Conservation (phyloP, 2,113 vertebrate genomes). For the Cebus imitator region DNA sequence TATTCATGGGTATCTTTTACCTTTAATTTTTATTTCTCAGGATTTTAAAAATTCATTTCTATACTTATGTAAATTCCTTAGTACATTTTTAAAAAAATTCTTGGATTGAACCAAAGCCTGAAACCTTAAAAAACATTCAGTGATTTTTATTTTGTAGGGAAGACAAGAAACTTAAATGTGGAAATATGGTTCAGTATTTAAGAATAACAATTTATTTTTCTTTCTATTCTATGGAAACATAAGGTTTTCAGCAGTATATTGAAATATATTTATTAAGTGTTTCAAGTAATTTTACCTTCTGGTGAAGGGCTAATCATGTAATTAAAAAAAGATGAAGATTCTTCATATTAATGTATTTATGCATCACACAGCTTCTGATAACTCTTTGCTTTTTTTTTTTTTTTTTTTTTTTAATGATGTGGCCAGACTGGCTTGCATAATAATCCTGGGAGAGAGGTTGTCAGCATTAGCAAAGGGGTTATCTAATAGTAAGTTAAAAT, state of each 20-base stretch:
- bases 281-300: not conserved
- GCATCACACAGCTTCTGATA: not conserved
- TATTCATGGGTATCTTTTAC: not conserved
- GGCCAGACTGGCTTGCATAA: not conserved
- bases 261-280: not conserved
- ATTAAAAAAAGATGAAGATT: not conserved
- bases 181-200: not conserved
- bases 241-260: not conserved
- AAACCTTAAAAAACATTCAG: not conserved
- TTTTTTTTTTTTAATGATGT: not conserved
- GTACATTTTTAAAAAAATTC: not conserved
- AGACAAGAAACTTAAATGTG: not conserved
- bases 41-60: not conserved
- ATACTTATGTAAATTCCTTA: not conserved
- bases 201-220: not conserved
- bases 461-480: constrained; percentile 41
- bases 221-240: not conserved
- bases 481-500: constrained; percentile 58
- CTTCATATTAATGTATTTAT: not conserved
- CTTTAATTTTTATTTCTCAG: not conserved
- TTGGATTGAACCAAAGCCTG: not conserved
- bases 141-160: not conserved
- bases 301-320: not conserved
- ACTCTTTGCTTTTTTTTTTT: not conserved
- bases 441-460: constrained; percentile 47